Percentiles rank a stretch among this genome's conserved stretches.
Conservation (phyloP, 2,888 invertebrate genomes). For the Clanis bilineata region DNA sequence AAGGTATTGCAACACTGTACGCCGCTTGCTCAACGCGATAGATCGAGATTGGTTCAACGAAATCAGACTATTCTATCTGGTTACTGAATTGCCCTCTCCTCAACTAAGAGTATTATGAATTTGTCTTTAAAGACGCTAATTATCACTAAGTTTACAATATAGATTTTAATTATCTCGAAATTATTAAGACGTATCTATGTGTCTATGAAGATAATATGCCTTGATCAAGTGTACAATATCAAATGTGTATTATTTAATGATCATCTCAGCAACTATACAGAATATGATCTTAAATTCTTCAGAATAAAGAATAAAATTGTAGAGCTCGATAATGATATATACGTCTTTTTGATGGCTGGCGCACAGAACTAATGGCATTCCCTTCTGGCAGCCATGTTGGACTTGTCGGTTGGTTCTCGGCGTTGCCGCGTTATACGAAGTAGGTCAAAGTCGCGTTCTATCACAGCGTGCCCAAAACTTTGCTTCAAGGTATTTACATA, state of each 20-base stretch:
- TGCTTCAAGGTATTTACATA: constrained; percentile 20
- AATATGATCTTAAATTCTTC: neutral
- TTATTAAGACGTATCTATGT: neutral
- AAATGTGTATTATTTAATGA: neutral
- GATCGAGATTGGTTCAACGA: constrained; percentile 59
- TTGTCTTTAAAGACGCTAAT: neutral
- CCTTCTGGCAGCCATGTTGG: constrained; percentile 62
- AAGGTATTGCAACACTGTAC: constrained; percentile 65
- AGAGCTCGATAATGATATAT: neutral
- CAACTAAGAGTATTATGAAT: neutral
- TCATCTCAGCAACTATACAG: neutral
- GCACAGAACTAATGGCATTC: constrained; percentile 45
- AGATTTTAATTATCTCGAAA: neutral
- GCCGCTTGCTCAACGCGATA: constrained; percentile 68
- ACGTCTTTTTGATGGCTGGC: constrained; percentile 34
- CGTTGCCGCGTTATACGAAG: constrained; percentile 47
- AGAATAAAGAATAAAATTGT: neutral
- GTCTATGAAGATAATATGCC: neutral
- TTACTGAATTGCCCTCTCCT: constrained; percentile 31
- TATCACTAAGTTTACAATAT: neutral
- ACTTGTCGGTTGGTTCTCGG: constrained; percentile 48
- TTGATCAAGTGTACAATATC: neutral
- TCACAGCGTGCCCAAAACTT: constrained; percentile 52
- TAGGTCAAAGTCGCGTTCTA: constrained; percentile 69
- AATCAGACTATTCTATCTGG: constrained; percentile 46